phyloP scores from a whole-genome alignment of 2,888 invertebrate genomes.

The Eupelmus urozonus region DNA sequence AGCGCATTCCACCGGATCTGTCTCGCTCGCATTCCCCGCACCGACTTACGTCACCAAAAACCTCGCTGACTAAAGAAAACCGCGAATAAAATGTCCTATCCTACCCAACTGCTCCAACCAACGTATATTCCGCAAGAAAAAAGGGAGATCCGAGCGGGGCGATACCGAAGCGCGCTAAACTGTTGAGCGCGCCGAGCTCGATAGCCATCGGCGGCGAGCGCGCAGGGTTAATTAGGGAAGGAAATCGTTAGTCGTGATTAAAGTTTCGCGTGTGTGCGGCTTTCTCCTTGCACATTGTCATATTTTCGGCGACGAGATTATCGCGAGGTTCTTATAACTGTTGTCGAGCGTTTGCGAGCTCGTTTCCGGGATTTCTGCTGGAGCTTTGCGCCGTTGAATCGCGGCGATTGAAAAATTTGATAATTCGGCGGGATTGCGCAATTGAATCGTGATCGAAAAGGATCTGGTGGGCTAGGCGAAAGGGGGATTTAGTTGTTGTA shows the following conservation, averaged over 20 bases:
- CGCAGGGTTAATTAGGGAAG: constrained; percentile 50
- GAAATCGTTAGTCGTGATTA: constrained; percentile 55
- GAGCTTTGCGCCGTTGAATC: no score
- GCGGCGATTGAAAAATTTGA: no score
- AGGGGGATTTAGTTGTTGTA: no score
- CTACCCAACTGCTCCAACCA: background rate
- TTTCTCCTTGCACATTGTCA: constrained; percentile 12
- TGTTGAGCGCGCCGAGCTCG: constrained; percentile 16
- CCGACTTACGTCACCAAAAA: background rate
- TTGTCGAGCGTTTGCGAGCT: background rate
- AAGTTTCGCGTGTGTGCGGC: constrained; percentile 11
- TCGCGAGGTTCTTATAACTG: background rate
- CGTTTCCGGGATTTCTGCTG: background rate
- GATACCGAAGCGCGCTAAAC: constrained; percentile 29
- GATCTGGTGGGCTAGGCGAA: no score
- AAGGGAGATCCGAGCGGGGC: background rate
- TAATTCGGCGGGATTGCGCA: no score
- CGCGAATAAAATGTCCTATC: background rate
- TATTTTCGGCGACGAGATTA: no score
- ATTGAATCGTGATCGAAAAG: no score
- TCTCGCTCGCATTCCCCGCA: background rate
- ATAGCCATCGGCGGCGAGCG: constrained; percentile 32
- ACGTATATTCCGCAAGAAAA: background rate
- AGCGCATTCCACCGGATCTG: background rate
- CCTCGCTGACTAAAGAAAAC: background rate